Evolutionary conservation across 2,113 vertebrate species (phyloP).

Genomic region (Uria aalge): DNA sequence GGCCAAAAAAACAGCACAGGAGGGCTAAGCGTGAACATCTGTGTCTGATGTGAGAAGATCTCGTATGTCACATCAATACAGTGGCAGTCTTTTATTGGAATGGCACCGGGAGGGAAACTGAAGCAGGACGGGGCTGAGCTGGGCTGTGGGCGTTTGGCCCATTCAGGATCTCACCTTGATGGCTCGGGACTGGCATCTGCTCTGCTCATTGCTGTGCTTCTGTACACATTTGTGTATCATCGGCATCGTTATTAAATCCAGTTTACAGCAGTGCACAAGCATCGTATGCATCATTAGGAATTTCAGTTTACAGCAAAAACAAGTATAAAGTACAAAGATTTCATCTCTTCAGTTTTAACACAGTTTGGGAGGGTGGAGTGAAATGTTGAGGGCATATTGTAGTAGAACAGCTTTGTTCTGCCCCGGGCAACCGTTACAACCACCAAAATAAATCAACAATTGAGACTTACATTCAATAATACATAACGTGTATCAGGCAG

Average conservation of each 20-base stretch:
- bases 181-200: background rate
- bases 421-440: background rate
- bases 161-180: accelerated
- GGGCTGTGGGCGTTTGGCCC: background rate
- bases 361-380: background rate
- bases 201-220: background rate
- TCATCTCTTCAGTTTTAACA: background rate
- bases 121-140: background rate
- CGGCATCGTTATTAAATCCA: background rate
- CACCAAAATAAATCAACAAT: constrained; percentile 1
- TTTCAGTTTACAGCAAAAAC: background rate
- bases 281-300: background rate
- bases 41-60: background rate
- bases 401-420: background rate
- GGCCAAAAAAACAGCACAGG: background rate
- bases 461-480: background rate
- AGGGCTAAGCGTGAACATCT: background rate
- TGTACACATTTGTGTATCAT: accelerated
- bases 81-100: background rate
- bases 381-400: background rate
- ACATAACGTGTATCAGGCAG: background rate
- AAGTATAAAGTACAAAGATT: background rate
- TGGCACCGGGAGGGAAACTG: accelerated
- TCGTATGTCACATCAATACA: background rate
- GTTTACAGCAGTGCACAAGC: accelerated